Conservation (phyloP, 1,140 invertebrate species). For the Chymomyza costata region DNA sequence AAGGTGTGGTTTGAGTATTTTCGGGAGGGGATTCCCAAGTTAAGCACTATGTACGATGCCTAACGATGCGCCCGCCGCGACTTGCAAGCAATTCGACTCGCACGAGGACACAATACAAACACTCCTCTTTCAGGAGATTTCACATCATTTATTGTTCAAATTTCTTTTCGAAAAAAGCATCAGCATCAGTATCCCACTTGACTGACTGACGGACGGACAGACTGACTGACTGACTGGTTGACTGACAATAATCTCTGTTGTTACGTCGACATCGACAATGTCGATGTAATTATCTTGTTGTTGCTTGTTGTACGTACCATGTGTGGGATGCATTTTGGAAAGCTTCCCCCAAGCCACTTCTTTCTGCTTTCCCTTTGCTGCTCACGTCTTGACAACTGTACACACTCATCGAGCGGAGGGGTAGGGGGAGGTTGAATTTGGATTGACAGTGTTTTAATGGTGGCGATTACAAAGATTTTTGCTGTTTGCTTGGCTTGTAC, state of each 20-base stretch:
- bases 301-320: no score
- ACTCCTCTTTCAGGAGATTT: constrained; percentile 45
- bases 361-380: no score
- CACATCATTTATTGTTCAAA: constrained; percentile 58
- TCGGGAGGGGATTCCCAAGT: no score
- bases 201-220: constrained; percentile 11
- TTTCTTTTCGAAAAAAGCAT: constrained; percentile 45
- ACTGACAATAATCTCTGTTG: constrained; percentile 50
- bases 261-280: constrained; percentile 36
- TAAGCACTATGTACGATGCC: constrained; percentile 13
- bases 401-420: constrained; percentile 4
- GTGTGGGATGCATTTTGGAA: no score
- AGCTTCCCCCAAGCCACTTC: no score
- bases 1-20: no score
- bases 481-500: constrained; percentile 27
- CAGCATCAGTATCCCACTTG: constrained; percentile 26
- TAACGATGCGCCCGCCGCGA: constrained; percentile 19
- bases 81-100: constrained; percentile 15
- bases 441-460: constrained; percentile 51
- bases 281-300: constrained; percentile 41
- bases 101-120: constrained; percentile 11
- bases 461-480: constrained; percentile 45
- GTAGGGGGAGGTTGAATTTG: constrained; percentile 26
- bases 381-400: background rate
- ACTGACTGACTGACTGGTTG: background rate